Evolutionary conservation across 1,140 invertebrate genomes (phyloP), one percentile per base, ranked within the genome.

Genomic region (Drosophila navojoa): DNA sequence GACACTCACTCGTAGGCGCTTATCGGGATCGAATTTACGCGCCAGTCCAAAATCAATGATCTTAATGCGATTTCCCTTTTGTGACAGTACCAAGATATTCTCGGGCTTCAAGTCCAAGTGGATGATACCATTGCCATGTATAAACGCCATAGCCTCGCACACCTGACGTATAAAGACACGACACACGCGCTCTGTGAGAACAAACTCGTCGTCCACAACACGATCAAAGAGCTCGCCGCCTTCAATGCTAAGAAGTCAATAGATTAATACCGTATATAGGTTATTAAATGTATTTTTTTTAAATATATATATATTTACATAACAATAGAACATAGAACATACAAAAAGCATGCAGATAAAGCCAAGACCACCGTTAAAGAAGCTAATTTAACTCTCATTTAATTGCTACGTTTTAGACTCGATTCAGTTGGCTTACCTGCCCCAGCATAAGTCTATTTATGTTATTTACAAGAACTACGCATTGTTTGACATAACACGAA

Each of bases 81-180:
- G 97, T 58, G 98, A 98, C 22, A 99, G 93, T 89, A 98, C 99
- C 1, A 99, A 93, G 80, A 99, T 98, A 92, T 99, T 99, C 93
- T 99, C 98, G 11, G 98, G 98, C 96, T 99, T 99, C 94, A 99
- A 95, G 92, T 99, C 98, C 13, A 99, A 94, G 94, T 99, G 98
- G 27, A 99, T 92, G 72, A 99, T 98, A 84, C 97, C 97, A 90
- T 98, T 96, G 16, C 96, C 95, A 90, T 99, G 99, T 90, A 99
- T 98, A 89, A 98, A 99, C 77, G 97, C 96, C 62, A 99, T 96
- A 13, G 98, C 98, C 91, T 99, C 98, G 91, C 98, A 99, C 77
- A 99, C 99, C 93, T 99, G 98, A 29, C 98, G 93, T 94, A 99
- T 97, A 90, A 99, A 99, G 59, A 99, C 96, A 0, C 97, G 96